phyloP scores from a whole-genome alignment of 2,113 vertebrate species.

The Prionailurus viverrinus region DNA sequence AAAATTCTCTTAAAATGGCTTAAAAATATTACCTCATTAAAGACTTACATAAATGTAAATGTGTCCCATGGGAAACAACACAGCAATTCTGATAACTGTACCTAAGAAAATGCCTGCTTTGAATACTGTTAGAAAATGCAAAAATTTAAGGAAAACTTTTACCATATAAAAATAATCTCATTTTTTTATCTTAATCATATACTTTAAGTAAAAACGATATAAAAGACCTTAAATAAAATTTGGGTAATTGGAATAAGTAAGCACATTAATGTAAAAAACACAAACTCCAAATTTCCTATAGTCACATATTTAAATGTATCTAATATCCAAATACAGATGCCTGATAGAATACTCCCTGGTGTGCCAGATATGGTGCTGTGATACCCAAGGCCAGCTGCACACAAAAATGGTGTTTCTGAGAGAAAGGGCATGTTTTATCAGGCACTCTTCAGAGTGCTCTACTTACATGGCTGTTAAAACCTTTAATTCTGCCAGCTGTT shows the following conservation, averaged over 20 bases:
- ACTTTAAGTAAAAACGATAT: conserved; percentile 13
- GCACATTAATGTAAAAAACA: neutral
- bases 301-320: neutral
- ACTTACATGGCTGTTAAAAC: neutral
- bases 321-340: neutral
- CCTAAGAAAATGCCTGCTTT: neutral
- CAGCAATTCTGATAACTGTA: neutral
- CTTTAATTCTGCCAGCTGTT: neutral
- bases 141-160: conserved; percentile 24
- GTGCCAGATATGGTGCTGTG: neutral
- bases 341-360: neutral
- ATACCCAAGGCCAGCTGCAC: neutral
- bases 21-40: conserved; percentile 19
- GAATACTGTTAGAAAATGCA: neutral
- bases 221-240: conserved; percentile 29
- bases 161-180: conserved; percentile 19
- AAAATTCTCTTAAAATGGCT: conserved; percentile 7
- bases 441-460: neutral
- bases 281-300: neutral
- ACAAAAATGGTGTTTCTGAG: neutral
- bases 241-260: neutral
- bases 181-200: conserved; percentile 47
- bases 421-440: neutral
- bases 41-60: neutral
- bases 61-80: neutral